phyloP scores from a whole-genome alignment of 2,888 invertebrate species.

The Epistrophe eligans region DNA sequence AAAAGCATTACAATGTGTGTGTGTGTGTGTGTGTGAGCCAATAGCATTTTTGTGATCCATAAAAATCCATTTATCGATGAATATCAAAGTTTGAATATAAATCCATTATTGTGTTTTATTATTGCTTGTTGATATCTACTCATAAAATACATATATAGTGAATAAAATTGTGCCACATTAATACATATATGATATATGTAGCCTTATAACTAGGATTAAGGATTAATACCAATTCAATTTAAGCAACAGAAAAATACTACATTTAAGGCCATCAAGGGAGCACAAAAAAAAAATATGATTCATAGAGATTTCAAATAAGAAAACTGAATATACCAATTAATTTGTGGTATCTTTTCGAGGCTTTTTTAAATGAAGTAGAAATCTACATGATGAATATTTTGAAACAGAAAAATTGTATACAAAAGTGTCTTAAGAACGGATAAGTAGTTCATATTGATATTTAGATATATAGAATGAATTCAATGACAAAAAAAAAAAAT shows the following conservation, averaged over 20 bases:
- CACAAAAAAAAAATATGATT: background rate
- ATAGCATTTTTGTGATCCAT: conserved; percentile 49
- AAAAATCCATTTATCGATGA: conserved; percentile 62
- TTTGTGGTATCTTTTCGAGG: background rate
- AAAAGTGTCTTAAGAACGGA: background rate
- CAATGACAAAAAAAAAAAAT: background rate
- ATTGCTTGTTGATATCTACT: background rate
- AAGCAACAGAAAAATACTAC: background rate
- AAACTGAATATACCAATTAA: conserved; percentile 27
- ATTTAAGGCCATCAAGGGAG: background rate
- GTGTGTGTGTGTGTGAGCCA: conserved; percentile 10
- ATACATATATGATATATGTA: conserved; percentile 33
- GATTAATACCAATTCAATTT: conserved; percentile 27
- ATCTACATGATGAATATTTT: background rate
- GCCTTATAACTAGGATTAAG: conserved; percentile 17
- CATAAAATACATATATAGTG: background rate
- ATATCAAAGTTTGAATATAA: conserved; percentile 42
- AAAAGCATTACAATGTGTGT: conserved; percentile 16
- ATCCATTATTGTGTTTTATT: conserved; percentile 6
- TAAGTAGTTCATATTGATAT: background rate
- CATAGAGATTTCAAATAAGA: conserved; percentile 13
- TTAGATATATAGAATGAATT: background rate
- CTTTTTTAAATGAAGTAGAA: background rate
- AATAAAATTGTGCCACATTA: background rate
- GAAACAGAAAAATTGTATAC: background rate